Evolutionary conservation across 2,797 vertebrate genomes (phyloP).

Genomic region (Darevskia nairensis): DNA sequence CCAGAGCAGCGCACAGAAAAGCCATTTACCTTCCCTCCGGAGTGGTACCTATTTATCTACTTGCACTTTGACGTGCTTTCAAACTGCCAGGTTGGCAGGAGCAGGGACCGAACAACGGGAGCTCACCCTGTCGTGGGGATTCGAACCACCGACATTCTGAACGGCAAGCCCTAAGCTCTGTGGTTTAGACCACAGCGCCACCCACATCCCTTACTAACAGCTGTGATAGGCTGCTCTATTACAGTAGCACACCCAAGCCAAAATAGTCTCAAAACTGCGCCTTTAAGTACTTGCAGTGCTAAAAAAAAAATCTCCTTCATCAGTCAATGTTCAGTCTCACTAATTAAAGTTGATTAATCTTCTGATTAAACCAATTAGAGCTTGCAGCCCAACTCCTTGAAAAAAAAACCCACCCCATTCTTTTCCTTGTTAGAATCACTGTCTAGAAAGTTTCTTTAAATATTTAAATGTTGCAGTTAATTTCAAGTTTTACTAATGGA

Average conservation of each 20-base stretch:
- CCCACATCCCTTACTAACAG: too few species aligned
- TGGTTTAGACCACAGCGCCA: too few species aligned
- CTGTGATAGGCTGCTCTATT: not conserved
- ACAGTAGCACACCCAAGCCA: not conserved
- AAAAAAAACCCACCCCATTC: not conserved
- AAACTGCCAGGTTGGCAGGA: too few species aligned
- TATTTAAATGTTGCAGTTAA: constrained; percentile 14
- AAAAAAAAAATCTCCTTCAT: not conserved
- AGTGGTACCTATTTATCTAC: too few species aligned
- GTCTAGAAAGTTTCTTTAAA: constrained; percentile 21
- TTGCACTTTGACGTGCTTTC: too few species aligned
- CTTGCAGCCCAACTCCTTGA: not conserved
- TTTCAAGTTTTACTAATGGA: constrained; percentile 51
- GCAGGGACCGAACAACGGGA: too few species aligned
- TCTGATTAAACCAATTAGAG: not conserved
- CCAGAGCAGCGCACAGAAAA: too few species aligned
- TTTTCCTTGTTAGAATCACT: not conserved
- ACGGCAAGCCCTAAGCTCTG: too few species aligned
- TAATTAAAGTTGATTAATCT: constrained; percentile 26
- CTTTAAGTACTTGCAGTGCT: not conserved
- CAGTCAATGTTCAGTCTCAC: not conserved
- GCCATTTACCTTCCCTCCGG: too few species aligned
- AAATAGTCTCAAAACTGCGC: not conserved
- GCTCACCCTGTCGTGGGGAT: too few species aligned
- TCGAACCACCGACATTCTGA: too few species aligned